phyloP scores from a whole-genome alignment of 1,140 invertebrate genomes.

The Choristoneura fumiferana region DNA sequence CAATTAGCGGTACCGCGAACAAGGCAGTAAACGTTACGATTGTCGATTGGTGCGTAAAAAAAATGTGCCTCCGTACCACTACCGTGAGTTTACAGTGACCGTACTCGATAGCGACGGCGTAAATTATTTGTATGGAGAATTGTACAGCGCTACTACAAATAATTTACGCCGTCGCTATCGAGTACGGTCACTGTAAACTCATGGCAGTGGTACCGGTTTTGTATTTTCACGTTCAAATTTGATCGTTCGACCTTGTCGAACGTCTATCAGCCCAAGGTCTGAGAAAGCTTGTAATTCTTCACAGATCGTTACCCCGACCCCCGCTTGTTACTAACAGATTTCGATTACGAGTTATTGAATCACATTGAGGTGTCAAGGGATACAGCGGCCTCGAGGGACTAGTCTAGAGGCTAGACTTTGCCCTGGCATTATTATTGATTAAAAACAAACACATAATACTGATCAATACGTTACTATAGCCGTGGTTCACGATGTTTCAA shows the following conservation, averaged over 20 bases:
- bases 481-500: no score
- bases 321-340: conserved; percentile 15
- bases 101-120: no score
- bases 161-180: no score
- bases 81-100: no score
- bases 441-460: no score
- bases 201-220: not conserved
- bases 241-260: conserved; percentile 23
- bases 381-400: not conserved
- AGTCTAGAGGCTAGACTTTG: conserved; percentile 5
- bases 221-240: conserved; percentile 15
- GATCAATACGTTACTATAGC: no score
- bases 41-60: not conserved
- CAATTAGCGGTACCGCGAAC: conserved; percentile 6
- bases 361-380: conserved; percentile 9
- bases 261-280: conserved; percentile 33
- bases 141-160: no score
- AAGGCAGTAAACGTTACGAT: conserved; percentile 4
- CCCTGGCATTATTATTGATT: no score
- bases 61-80: no score
- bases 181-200: no score
- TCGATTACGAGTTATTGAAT: conserved; percentile 23
- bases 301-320: conserved; percentile 23
- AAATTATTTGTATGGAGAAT: no score
- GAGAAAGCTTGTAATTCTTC: conserved; percentile 24